Percentiles rank a stretch among this genome's conserved stretches.
phyloP scores from a whole-genome alignment of 2,797 vertebrate genomes.

The Coreius guichenoti region DNA sequence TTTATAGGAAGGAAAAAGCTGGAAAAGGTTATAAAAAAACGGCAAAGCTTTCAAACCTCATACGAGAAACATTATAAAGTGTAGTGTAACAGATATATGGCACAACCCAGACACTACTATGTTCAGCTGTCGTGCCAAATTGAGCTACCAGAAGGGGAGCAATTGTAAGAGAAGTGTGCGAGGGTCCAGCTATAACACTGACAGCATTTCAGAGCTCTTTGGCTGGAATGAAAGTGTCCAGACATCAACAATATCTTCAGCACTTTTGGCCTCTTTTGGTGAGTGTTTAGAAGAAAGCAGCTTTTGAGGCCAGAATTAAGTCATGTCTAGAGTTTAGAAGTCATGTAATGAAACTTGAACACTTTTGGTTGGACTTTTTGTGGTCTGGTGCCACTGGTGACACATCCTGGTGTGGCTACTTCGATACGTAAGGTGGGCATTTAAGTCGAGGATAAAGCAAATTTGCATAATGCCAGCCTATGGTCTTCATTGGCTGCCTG shows the following conservation, averaged over 20 bases:
- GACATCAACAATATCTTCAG: background rate
- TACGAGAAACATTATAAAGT: background rate
- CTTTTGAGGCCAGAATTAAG: conserved; percentile 4
- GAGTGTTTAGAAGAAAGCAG: conserved; percentile 3
- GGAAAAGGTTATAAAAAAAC: background rate
- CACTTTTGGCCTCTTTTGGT: conserved; percentile 12
- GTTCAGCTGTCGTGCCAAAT: background rate
- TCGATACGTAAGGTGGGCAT: background rate
- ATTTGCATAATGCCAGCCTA: background rate
- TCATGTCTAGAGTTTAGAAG: conserved; percentile 6
- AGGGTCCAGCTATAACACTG: conserved; percentile 7
- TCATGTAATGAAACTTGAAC: background rate
- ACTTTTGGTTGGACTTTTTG: background rate
- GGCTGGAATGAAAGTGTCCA: conserved; percentile 17
- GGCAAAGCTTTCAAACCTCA: background rate
- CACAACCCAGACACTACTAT: background rate
- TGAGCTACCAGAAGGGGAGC: background rate
- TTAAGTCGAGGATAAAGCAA: background rate
- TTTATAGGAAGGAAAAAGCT: background rate
- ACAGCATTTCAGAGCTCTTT: conserved; percentile 2
- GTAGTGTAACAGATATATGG: background rate
- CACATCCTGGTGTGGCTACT: background rate
- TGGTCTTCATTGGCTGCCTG: background rate
- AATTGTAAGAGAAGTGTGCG: background rate
- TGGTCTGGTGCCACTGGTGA: background rate